Base-by-base conservation (phyloP, 2,113 vertebrate species). In the Tricholaema leucomelas region DNA sequence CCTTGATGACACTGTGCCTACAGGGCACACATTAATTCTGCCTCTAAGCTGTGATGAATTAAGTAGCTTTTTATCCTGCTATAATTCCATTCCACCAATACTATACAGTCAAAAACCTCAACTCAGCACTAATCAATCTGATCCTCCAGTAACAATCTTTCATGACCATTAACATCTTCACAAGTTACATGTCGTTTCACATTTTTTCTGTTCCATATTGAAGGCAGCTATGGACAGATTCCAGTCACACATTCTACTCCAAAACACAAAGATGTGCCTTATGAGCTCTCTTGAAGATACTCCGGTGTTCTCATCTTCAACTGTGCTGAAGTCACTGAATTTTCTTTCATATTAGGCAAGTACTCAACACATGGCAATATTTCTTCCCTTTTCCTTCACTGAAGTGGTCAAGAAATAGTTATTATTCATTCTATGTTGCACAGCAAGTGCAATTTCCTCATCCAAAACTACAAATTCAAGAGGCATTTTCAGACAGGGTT, bases 11-110 rank as follows among this genome's bases (percentile, higher is more conserved):
- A 56, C 30, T n/a, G 18, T 54, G 78, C 63, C 78, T 56, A 65
- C 28, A 71, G 36, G 67, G 64, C 60, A 58, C 0, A 0, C 46
- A 71, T 73, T 92, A 85, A 77, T 74, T 85, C 85, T 82, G 66
- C 60, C 79, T 89, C 75, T 87, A 89, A 87, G 89, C 79, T n/a
- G 67, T 42, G 71, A 89, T 72, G 81, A 77, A 93, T 92, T 87
- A 94, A 93, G 93, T 72, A 91, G 59, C 56, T 89, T 85, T 87
- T 73, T 16, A 69, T 79, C 13, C 72, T 55, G 15, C 64, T 69
- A 4, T 67, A 93, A 91, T 82, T 87, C 85, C 60, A 89, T 70
- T 71, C 72, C 46, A 73, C 33, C 73, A 75, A 75, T 64, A 63
- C 56, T 75, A 74, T n/a, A 89, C 18, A 16, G 81, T 65, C 58